Percentiles rank a stretch among this genome's conserved stretches.
Conservation (phyloP, 2,113 vertebrate species). For the Ornithorhynchus anatinus region DNA sequence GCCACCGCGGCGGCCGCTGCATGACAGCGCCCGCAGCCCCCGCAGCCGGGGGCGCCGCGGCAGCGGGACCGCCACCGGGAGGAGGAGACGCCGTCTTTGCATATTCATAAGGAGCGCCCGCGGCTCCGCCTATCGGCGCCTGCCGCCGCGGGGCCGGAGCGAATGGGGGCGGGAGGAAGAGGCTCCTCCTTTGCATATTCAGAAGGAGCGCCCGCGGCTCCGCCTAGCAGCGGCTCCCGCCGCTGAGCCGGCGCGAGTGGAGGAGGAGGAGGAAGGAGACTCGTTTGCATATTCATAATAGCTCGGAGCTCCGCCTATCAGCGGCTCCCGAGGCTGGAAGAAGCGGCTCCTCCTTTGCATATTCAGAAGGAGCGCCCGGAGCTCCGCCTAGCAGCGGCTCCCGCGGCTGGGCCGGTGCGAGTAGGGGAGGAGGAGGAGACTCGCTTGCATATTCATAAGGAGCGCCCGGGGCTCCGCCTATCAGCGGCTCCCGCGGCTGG, state of each 20-base stretch:
- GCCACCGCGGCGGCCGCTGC: not conserved
- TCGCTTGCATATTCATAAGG: conserved; percentile 47
- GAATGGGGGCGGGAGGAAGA: not conserved
- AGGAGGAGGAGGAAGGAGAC: too few species aligned
- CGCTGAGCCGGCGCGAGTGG: not conserved
- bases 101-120: too few species aligned
- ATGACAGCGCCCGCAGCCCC: not conserved
- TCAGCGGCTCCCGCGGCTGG: conserved; percentile 5
- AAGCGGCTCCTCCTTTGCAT: conserved; percentile 33
- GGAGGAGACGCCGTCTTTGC: too few species aligned
- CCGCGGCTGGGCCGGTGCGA: not conserved
- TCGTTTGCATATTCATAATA: too few species aligned
- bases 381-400: conserved; percentile 44
- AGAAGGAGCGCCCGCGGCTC: conserved; percentile 31
- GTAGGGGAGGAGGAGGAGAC: too few species aligned
- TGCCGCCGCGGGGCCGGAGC: too few species aligned
- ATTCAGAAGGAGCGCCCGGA: conserved; percentile 31
- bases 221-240: conserved; percentile 39
- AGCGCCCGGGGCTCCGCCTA: conserved; percentile 44
- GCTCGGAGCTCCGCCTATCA: too few species aligned
- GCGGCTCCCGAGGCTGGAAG: not conserved
- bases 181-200: conserved; percentile 46
- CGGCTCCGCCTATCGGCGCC: too few species aligned
- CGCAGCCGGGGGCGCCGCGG: not conserved
- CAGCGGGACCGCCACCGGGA: not conserved